Base-by-base conservation (phyloP, 2,797 vertebrate species). In the Cebuella pygmaea region DNA sequence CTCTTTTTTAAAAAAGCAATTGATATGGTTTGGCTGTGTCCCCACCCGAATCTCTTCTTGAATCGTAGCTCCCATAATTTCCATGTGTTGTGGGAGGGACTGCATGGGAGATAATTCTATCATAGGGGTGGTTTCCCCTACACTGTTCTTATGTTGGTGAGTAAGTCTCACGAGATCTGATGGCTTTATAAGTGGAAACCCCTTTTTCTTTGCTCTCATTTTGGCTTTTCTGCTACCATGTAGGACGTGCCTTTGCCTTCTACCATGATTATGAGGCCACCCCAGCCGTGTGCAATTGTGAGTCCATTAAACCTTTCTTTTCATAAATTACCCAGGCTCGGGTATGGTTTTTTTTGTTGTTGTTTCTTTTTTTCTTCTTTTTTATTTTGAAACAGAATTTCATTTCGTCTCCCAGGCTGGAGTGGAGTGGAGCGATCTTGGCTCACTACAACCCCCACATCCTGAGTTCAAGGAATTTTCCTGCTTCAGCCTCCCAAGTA, bases 331-430 rank as follows among this genome's bases (percentile, higher is more conserved):
- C 14, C 33, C 7, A n/a, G 61, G 33, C 61, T 67, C 0, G 0
- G 61, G 7, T n/a, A 0, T 55, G 52, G 20, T n/a, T n/a, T 67
- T 64, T 67, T 30, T 1, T 27, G 3, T 14, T 61, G 11, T 30
- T 61, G 2, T 61, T 30, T 30, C 1, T 59, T 14, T 59, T 12
- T 27, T 27, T 59, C 0, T 7, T 0, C 13, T 13, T 13, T 6
- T 11, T 57, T 11, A 13, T 30, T 33, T n/a, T n/a, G 15, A n/a
- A 15, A 67, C 17, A 8, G 33, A 17, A 17, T 67, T 30, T 67
- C 33, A 67, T n/a, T 67, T 15, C 0, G 0, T 67, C 61, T 67
- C 61, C 33, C 33, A 67, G 33, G 33, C 61, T 67, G 61, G 61
- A 67, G 61, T 17, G 7, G 15, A 67, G 33, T n/a, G 15, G 33